These are phyloP conservation scores for Phortica okadai DNA, from an alignment of 2,888 invertebrate genomes.

Conservation along the genomic window DNA sequence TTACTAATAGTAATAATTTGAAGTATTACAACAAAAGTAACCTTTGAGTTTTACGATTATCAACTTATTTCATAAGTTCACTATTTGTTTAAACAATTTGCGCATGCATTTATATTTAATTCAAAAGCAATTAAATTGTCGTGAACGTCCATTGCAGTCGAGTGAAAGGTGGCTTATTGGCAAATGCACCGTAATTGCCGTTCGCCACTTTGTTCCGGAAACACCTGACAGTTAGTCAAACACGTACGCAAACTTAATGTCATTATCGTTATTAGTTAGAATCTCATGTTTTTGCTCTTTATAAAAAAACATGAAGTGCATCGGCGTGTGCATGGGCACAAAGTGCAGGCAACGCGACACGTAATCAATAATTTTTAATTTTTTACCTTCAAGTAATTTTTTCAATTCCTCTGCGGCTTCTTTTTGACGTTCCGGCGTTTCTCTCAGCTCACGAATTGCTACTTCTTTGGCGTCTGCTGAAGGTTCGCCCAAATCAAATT, in stretches of 20 bases:
- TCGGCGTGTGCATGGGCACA: not conserved
- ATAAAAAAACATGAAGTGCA: no score
- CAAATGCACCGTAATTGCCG: not conserved
- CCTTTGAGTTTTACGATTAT: no score
- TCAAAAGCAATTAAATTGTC: not conserved
- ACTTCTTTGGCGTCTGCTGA: slow-evolving; percentile 82
- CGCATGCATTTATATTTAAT: not conserved
- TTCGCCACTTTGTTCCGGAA: not conserved
- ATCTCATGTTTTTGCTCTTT: no score
- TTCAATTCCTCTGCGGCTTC: slow-evolving; percentile 79
- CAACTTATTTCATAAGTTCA: not conserved
- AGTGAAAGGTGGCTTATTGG: not conserved
- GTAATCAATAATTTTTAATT: not conserved
- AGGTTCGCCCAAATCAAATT: slow-evolving; percentile 83
- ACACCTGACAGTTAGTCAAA: not conserved
- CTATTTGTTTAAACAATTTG: not conserved
- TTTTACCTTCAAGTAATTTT: slow-evolving; percentile 80
- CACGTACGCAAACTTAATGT: not conserved
- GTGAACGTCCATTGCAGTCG: not conserved
- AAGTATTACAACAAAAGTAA: no score
- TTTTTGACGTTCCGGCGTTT: slow-evolving; percentile 83
- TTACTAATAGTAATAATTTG: no score
- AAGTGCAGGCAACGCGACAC: not conserved
- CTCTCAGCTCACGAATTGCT: slow-evolving; percentile 83
- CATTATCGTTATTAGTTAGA: no score